Evolutionary conservation across 1,140 invertebrate species (phyloP), one percentile per base, ranked within the genome.

Genomic region (Drosophila grimshawi): DNA sequence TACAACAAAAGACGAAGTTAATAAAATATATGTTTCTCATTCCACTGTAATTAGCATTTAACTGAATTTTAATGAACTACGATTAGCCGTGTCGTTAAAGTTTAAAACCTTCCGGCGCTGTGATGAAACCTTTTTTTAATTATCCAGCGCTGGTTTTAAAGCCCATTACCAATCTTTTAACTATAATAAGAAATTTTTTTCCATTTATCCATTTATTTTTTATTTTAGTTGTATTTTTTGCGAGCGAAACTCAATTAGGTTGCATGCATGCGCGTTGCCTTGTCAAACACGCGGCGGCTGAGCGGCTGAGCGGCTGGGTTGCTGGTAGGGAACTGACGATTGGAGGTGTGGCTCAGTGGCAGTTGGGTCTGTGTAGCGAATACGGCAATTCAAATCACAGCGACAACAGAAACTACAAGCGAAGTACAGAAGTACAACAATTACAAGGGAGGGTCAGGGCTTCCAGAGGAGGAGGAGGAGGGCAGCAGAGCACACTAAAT

Each of bases 371-470:
- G 37, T 62, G 37, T 49, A 10, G 48, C 49, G 33, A 56, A 56
- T 73, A 45, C 65, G 71, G 57, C 65, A 75, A 76, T 81, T 80
- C 62, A 88, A 88, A 88, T 88, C 83, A 88, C 85, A 80, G 85
- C 83, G 80, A 86, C 83, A 86, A 88, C 83, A 86, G 80, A 76
- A 89, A 83, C 76, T 88, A 86, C 80, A 88, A 73, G 83, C 68
- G 63, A 53, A 73, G 56, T 53, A 67, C 70, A 73, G 76, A 79
- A 86, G 83, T 88, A 89, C 80, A 89, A 89, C 83, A 89, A 88
- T 86, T 86, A 86, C 77, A 77, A 53, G 69, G 46, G 46, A 35
- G n/a, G 35, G 8, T n/a, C 10, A 39, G 65, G 2, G 33, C 6
- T 39, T 6, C 6, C 37, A 7, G 5, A 0, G 6, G 33, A 3